A percentile compares a stretch with the other conserved stretches of the same genome.
These are phyloP conservation scores for Rhingia rostrata DNA, from an alignment of 2,888 invertebrate genomes.

Conservation along the genomic window DNA sequence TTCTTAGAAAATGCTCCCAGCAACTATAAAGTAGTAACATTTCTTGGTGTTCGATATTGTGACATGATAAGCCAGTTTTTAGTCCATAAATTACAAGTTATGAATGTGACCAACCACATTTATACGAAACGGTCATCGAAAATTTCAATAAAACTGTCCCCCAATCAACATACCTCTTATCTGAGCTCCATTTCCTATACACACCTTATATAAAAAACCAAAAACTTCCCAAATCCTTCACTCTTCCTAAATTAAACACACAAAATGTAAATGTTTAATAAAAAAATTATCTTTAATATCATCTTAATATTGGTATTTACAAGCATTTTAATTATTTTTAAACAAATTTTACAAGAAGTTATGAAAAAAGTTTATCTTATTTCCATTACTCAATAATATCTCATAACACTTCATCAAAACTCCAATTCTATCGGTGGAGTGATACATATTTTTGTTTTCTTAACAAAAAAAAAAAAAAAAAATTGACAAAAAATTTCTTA, in stretches of 20 bases:
- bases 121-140: no score
- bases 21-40: no score
- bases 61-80: no score
- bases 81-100: no score
- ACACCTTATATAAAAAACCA: not conserved
- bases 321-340: constrained; percentile 65
- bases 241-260: not conserved
- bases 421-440: constrained; percentile 26
- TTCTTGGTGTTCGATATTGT: no score
- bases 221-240: not conserved
- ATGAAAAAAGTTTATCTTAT: constrained; percentile 55
- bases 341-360: constrained; percentile 71
- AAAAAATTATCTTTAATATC: constrained; percentile 72
- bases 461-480: constrained; percentile 45
- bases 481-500: constrained; percentile 52
- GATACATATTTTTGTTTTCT: constrained; percentile 15
- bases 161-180: not conserved
- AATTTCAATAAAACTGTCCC: no score
- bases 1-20: no score
- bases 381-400: constrained; percentile 48
- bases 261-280: constrained; percentile 57
- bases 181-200: not conserved
- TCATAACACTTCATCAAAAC: constrained; percentile 60
- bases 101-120: no score
- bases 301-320: constrained; percentile 69